Conservation (phyloP, 2,797 vertebrate species). For the Lepilemur ruficaudatus region DNA sequence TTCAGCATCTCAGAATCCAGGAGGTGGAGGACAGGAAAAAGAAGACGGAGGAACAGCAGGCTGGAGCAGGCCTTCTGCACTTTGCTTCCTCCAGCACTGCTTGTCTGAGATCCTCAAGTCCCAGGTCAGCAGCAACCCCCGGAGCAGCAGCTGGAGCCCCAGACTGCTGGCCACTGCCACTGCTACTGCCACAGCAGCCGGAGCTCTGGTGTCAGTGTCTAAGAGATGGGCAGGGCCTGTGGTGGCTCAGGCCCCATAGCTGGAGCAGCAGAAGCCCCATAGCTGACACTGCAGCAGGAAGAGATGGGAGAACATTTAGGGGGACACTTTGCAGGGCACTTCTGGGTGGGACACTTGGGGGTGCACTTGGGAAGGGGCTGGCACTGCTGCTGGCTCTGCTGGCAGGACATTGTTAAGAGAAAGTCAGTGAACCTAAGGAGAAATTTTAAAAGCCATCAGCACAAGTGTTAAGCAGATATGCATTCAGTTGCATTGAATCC, state of each 20-base stretch:
- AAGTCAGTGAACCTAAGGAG: conserved; percentile 1
- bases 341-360: neutral
- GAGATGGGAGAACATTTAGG: neutral
- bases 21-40: neutral
- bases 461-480: neutral
- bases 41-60: neutral
- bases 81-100: neutral
- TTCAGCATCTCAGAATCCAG: neutral
- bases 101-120: neutral
- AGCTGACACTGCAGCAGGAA: neutral
- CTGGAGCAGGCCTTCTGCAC: neutral
- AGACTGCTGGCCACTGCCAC: neutral
- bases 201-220: neutral
- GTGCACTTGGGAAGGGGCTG: neutral
- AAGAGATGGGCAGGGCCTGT: neutral
- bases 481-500: neutral
- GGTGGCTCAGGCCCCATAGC: neutral
- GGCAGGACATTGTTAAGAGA: conserved; percentile 18
- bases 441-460: neutral
- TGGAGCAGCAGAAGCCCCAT: neutral
- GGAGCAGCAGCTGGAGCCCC: neutral
- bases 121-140: conserved; percentile 30
- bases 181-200: neutral
- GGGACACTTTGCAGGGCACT: neutral
- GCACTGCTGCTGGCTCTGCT: neutral